Conservation (phyloP, 2,113 vertebrate species). For the Podarcis muralis region DNA sequence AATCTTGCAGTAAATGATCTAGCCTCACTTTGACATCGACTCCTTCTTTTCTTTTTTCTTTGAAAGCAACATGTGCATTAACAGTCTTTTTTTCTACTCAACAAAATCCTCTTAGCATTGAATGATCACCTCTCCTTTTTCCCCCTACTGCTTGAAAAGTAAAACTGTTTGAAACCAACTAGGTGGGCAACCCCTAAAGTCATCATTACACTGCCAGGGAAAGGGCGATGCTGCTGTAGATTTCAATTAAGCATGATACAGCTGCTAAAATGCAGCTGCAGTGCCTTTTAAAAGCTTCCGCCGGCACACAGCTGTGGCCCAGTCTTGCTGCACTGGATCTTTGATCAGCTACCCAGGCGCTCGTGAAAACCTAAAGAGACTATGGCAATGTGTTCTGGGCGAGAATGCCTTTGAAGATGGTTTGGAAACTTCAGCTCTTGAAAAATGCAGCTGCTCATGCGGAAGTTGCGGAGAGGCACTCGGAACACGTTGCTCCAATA, state of each 20-base stretch:
- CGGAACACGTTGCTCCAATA: too few species aligned
- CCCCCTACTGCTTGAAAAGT: constrained; percentile 37
- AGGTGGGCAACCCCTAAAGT: constrained; percentile 31
- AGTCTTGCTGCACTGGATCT: background rate
- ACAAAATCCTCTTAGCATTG: constrained; percentile 70
- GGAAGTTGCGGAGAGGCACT: too few species aligned
- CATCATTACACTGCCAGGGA: constrained; percentile 26
- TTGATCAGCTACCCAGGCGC: too few species aligned
- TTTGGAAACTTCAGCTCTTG: too few species aligned
- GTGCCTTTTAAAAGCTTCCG: background rate
- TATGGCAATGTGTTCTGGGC: too few species aligned
- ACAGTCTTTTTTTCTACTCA: constrained; percentile 58
- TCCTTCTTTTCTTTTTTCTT: constrained; percentile 17
- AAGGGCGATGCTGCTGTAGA: background rate
- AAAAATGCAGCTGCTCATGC: too few species aligned
- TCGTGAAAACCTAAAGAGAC: too few species aligned
- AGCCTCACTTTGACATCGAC: constrained; percentile 40
- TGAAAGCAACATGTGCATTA: constrained; percentile 50
- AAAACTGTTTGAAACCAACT: constrained; percentile 39
- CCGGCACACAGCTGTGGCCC: too few species aligned
- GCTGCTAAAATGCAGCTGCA: background rate
- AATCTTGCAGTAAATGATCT: constrained; percentile 61
- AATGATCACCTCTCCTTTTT: constrained; percentile 54
- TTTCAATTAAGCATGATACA: constrained; percentile 15
- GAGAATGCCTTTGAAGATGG: too few species aligned